Evolutionary conservation across 2,113 vertebrate genomes (phyloP).

Genomic region (Arvicanthis niloticus): DNA sequence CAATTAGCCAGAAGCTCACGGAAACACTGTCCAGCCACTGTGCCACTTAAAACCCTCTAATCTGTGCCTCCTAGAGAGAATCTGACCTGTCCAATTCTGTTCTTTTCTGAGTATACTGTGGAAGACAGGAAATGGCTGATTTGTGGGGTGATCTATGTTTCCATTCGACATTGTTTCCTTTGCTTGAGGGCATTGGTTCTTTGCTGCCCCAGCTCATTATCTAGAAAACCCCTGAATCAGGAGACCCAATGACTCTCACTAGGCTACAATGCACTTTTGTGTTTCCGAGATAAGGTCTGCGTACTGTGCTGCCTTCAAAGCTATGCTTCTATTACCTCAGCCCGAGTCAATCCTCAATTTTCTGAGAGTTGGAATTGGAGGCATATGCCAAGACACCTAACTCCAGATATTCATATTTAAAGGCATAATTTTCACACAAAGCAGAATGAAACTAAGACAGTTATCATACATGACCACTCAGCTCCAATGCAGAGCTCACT

Average conservation of each 20-base stretch:
- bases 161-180: constrained; percentile 40
- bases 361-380: neutral
- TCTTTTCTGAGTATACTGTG: neutral
- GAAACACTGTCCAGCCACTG: neutral
- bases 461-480: neutral
- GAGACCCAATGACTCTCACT: neutral
- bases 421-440: constrained; percentile 36
- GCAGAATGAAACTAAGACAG: neutral
- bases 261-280: neutral
- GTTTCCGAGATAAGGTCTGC: neutral
- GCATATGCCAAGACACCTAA: neutral
- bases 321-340: neutral
- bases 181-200: neutral
- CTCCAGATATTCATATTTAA: constrained; percentile 7
- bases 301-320: neutral
- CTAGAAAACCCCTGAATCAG: neutral
- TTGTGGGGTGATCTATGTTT: neutral
- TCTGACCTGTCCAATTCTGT: neutral
- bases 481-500: neutral
- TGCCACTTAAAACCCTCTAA: neutral
- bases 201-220: neutral
- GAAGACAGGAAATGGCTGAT: neutral
- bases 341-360: neutral
- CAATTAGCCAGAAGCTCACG: neutral
- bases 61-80: neutral